phyloP scores from a whole-genome alignment of 1,140 invertebrate genomes.

The Musca vetustissima region DNA sequence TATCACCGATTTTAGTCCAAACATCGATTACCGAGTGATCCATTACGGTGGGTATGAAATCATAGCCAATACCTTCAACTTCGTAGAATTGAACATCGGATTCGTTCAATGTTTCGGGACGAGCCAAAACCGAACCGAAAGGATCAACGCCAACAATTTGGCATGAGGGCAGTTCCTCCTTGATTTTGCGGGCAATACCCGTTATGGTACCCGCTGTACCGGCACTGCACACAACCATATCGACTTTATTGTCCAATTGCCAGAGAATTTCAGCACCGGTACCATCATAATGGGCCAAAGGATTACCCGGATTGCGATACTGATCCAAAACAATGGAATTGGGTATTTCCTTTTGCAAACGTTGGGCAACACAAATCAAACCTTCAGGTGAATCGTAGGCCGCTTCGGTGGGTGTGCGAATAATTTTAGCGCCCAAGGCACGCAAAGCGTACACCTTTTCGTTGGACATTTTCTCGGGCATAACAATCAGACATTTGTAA shows the following conservation, averaged over 20 bases:
- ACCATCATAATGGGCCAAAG: constrained; percentile 89
- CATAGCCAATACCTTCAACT: constrained; percentile 83
- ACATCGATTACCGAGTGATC: constrained; percentile 77
- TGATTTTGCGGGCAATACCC: constrained; percentile 86
- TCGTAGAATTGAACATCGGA: constrained; percentile 75
- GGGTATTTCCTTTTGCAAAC: constrained; percentile 83
- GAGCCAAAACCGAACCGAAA: constrained; percentile 81
- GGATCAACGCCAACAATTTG: constrained; percentile 86
- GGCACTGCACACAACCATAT: constrained; percentile 80
- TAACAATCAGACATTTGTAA: constrained; percentile 96
- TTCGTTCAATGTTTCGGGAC: constrained; percentile 71
- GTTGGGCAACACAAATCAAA: constrained; percentile 87
- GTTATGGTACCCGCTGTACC: constrained; percentile 90
- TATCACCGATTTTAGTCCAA: constrained; percentile 87
- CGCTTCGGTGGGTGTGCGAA: constrained; percentile 92
- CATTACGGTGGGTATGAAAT: constrained; percentile 93
- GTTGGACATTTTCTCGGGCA: constrained; percentile 99
- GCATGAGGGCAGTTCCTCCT: constrained; percentile 68
- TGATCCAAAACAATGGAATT: constrained; percentile 95
- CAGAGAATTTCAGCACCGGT: constrained; percentile 87
- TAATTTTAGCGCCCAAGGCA: constrained; percentile 92
- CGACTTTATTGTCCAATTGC: constrained; percentile 76
- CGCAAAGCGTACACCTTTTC: constrained; percentile 90
- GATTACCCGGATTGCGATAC: constrained; percentile 68
- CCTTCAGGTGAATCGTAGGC: constrained; percentile 86